These are phyloP conservation scores for Typhlichthys subterraneus DNA, from an alignment of 2,797 vertebrate genomes.

Conservation along the genomic window DNA sequence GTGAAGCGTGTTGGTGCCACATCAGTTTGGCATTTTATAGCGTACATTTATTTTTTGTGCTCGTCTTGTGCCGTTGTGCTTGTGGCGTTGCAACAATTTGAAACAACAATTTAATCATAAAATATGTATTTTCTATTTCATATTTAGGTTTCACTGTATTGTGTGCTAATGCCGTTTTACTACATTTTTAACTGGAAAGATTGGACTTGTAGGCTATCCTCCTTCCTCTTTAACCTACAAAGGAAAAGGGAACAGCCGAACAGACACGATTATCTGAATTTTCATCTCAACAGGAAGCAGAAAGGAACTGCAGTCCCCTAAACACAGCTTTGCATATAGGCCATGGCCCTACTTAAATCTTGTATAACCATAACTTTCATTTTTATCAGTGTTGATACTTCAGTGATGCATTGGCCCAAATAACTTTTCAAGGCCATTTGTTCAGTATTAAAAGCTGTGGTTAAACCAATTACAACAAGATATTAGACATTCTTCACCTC, in stretches of 20 bases:
- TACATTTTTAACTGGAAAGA: neutral
- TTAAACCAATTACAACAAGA: neutral
- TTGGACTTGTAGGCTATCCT: conserved; percentile 5
- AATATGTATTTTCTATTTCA: neutral
- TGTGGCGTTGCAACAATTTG: no score
- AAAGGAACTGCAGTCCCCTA: neutral
- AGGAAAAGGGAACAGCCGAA: conserved; percentile 46
- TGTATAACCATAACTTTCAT: conserved; percentile 12
- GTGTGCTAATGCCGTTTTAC: neutral
- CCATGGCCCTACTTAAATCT: no score
- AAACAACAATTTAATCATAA: no score
- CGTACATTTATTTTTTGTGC: no score
- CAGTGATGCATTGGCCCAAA: neutral
- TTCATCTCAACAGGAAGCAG: conserved; percentile 58
- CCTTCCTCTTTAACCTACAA: conserved; percentile 20
- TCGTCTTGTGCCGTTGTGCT: no score
- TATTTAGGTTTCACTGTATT: neutral
- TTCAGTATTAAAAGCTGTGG: neutral
- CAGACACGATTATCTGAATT: conserved; percentile 39
- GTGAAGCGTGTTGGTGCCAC: no score
- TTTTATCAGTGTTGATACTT: conserved; percentile 20
- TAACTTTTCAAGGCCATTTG: conserved; percentile 19
- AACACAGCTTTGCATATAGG: neutral
- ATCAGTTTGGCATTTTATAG: no score
- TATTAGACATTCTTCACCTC: no score